Percentiles rank a stretch among this genome's conserved stretches.
Conservation (phyloP, 2,888 invertebrate genomes). For the Erannis defoliaria region DNA sequence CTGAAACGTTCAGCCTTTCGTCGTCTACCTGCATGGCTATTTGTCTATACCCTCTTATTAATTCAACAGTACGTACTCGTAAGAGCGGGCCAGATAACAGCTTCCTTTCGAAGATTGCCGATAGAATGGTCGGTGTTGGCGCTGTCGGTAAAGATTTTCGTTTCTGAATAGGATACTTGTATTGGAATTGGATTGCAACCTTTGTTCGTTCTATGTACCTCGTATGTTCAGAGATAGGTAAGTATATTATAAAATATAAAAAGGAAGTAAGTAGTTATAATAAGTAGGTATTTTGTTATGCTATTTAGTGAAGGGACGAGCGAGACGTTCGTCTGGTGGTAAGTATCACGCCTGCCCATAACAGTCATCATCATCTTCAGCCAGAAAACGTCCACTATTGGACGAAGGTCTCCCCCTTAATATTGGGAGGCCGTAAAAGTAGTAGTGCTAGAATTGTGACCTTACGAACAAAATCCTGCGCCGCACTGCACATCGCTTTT, state of each 20-base stretch:
- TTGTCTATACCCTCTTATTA: slow-evolving; percentile 79
- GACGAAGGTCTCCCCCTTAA: no score
- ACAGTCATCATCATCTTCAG: no score
- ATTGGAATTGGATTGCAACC: slow-evolving; percentile 48
- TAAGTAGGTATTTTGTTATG: no score
- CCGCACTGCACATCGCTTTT: no score
- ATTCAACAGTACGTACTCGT: slow-evolving; percentile 71
- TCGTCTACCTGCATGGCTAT: slow-evolving; percentile 59
- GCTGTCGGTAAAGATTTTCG: slow-evolving; percentile 41
- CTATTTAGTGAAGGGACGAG: no score
- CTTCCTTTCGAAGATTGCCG: slow-evolving; percentile 65
- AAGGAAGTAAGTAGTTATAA: no score
- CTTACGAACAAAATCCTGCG: no score
- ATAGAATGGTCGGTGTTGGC: slow-evolving; percentile 56
- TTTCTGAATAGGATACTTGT: slow-evolving; percentile 45
- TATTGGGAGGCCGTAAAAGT: no score
- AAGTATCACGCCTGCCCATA: no score
- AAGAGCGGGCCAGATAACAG: slow-evolving; percentile 71
- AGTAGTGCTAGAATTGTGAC: no score
- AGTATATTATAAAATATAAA: not conserved
- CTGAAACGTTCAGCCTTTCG: slow-evolving; percentile 72
- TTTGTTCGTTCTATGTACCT: slow-evolving; percentile 35
- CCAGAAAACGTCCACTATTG: no score
- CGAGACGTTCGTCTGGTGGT: no score
- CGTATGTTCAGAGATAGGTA: slow-evolving; percentile 23